Conservation (phyloP, 2,113 vertebrate genomes). For the Amazona vittata region DNA sequence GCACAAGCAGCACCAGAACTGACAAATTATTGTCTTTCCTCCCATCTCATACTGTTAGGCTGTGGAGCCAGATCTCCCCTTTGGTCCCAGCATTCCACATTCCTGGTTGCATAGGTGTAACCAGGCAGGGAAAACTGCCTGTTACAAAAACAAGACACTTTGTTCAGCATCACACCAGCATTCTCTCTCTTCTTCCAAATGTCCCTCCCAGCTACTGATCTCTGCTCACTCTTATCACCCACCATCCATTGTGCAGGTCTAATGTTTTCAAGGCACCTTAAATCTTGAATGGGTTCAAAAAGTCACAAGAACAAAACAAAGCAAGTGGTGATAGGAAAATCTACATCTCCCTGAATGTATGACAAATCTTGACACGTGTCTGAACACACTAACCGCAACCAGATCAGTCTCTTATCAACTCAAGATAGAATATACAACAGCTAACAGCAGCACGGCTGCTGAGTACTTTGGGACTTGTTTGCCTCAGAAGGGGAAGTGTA, state of each 20-base stretch:
- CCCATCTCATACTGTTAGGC: not conserved
- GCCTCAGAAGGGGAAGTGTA: not conserved
- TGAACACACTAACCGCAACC: constrained; percentile 38
- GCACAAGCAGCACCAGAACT: not conserved
- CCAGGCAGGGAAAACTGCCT: not conserved
- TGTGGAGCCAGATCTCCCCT: not conserved
- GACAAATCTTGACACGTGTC: constrained; percentile 7
- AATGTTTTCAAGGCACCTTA: not conserved
- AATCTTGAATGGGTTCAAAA: not conserved
- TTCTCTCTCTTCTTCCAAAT: not conserved
- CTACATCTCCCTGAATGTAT: not conserved
- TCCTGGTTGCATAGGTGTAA: not conserved
- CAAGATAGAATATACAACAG: not conserved
- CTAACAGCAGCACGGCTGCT: not conserved
- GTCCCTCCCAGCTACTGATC: not conserved
- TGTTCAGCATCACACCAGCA: not conserved
- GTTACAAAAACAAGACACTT: not conserved
- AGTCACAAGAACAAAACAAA: constrained; percentile 31
- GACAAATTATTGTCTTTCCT: not conserved
- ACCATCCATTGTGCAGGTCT: not conserved
- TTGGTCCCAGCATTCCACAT: not conserved
- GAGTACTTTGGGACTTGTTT: not conserved
- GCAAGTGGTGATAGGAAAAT: constrained; percentile 17
- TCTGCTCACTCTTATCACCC: not conserved
- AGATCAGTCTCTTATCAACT: not conserved